Percentiles rank a stretch among this genome's conserved stretches.
Conservation (phyloP, 2,797 vertebrate genomes). For the Catamblyrhynchus diadema region DNA sequence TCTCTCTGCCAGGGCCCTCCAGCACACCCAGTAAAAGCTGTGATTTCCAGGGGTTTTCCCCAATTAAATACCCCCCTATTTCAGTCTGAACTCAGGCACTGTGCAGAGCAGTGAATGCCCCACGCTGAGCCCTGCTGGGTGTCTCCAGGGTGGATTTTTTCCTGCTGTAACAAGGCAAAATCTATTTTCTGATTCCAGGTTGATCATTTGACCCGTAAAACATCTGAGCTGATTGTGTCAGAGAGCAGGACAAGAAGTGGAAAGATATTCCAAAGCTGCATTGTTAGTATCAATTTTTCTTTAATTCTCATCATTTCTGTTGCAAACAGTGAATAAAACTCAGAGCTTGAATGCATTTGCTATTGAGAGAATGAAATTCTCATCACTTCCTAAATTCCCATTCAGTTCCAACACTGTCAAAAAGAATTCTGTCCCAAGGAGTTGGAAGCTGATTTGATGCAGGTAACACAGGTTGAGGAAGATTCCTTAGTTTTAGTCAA, state of each 20-base stretch:
- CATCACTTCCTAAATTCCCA: not conserved
- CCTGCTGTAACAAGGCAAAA: not conserved
- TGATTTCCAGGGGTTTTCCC: not conserved
- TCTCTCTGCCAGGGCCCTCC: not conserved
- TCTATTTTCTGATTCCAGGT: constrained; percentile 56
- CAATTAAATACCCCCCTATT: not conserved
- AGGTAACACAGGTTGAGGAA: not conserved
- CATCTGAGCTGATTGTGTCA: constrained; percentile 72
- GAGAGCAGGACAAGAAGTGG: constrained; percentile 87
- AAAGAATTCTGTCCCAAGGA: not conserved
- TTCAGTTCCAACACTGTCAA: not conserved
- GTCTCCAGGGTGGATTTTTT: not conserved
- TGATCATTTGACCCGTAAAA: constrained; percentile 73
- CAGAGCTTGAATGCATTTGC: not conserved
- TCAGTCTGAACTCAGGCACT: not conserved
- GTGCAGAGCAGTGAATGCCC: not conserved
- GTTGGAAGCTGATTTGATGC: not conserved
- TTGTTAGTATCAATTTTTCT: constrained; percentile 44
- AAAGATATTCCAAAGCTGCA: constrained; percentile 70
- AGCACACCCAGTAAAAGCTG: not conserved
- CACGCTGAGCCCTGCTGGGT: not conserved
- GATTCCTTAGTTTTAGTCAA: not conserved
- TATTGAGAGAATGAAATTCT: not conserved
- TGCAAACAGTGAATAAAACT: not conserved
- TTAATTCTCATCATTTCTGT: not conserved